phyloP scores from a whole-genome alignment of 2,113 vertebrate species.

The Leptosomus discolor region DNA sequence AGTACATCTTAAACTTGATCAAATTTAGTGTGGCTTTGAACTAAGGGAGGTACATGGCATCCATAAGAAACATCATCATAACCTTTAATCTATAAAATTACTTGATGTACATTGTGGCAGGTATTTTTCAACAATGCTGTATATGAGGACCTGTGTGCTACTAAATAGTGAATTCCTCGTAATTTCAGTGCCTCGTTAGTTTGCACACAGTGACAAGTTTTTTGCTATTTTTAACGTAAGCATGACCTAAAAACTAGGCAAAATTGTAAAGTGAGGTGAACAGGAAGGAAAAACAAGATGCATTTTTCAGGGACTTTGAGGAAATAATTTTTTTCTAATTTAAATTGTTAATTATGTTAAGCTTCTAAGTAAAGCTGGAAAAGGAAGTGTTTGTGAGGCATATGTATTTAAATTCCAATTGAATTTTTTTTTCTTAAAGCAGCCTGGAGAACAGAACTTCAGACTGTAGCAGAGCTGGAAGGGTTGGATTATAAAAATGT shows the following conservation, averaged over 20 bases:
- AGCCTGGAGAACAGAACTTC: background rate
- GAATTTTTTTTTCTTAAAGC: background rate
- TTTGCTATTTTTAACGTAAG: background rate
- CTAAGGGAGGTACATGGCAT: background rate
- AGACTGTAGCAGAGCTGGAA: background rate
- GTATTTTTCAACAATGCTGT: background rate
- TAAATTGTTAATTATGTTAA: background rate
- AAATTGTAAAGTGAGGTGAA: background rate
- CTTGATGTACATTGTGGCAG: fast-evolving
- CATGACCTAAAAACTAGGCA: background rate
- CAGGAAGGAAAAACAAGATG: background rate
- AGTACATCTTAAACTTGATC: fast-evolving
- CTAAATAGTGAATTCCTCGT: fast-evolving
- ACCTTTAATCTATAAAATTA: background rate
- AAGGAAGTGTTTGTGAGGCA: background rate
- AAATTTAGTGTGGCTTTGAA: background rate
- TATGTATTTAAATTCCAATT: background rate
- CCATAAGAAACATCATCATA: background rate
- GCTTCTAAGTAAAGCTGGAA: background rate
- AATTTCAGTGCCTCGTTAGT: fast-evolving
- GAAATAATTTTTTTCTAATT: background rate
- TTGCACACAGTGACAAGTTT: background rate
- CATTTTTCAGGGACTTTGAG: background rate
- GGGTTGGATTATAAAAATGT: background rate
- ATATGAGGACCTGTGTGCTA: background rate